A percentile compares a stretch with the other conserved stretches of the same genome.
These are phyloP conservation scores for Tiphia femorata DNA, from an alignment of 2,888 invertebrate species.

Conservation along the genomic window DNA sequence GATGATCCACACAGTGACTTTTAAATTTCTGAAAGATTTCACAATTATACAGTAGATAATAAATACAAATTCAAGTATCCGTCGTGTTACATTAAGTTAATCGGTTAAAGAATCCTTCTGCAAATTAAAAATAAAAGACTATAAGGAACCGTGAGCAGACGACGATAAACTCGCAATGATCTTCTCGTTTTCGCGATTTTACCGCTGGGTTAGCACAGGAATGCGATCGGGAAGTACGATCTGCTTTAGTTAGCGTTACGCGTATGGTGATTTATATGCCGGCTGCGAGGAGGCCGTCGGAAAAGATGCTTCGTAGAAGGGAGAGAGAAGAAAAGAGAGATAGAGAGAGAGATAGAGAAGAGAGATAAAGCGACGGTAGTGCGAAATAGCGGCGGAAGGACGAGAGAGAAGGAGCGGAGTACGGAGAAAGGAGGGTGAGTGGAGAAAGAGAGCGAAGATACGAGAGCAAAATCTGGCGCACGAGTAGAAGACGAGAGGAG, in stretches of 20 bases:
- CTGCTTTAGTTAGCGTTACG: conserved; percentile 14
- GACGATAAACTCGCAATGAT: no score
- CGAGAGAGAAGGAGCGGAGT: neutral
- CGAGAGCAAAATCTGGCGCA: neutral
- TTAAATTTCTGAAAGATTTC: no score
- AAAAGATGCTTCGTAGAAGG: conserved; percentile 4
- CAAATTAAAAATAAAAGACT: no score
- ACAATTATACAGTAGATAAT: no score
- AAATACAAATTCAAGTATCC: no score
- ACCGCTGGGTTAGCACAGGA: neutral
- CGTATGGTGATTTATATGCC: conserved; percentile 13
- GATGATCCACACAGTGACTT: no score
- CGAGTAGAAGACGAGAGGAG: conserved; percentile 7
- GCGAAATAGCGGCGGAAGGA: neutral
- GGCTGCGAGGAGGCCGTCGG: neutral
- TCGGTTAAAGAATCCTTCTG: no score
- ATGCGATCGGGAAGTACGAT: neutral
- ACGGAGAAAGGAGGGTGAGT: no score
- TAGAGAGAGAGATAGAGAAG: conserved; percentile 1
- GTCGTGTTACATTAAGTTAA: no score
- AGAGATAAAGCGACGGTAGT: neutral
- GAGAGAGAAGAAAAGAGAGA: neutral
- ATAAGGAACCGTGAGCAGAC: no score
- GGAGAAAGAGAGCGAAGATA: neutral
- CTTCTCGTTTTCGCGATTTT: neutral